phyloP scores from a whole-genome alignment of 2,113 vertebrate genomes.

The Rana temporaria region DNA sequence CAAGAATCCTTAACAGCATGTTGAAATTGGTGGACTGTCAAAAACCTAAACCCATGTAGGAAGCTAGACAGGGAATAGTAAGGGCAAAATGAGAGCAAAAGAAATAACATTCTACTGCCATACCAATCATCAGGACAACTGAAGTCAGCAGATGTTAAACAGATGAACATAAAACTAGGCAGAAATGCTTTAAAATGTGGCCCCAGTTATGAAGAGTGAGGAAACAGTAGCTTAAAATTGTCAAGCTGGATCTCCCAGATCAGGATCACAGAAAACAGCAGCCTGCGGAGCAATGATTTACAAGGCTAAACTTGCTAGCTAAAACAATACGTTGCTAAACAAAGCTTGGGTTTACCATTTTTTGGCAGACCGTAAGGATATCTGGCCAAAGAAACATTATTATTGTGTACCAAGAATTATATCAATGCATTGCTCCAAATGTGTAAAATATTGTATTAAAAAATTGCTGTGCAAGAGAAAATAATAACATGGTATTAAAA shows the following conservation, averaged over 20 bases:
- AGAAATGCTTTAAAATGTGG: conserved; percentile 76
- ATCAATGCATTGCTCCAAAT: no score
- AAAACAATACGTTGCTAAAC: conserved; percentile 64
- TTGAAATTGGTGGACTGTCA: background rate
- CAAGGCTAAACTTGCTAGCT: conserved; percentile 62
- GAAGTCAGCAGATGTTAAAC: conserved; percentile 81
- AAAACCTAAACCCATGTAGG: background rate
- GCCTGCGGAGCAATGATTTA: conserved; percentile 69
- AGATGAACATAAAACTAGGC: conserved; percentile 74
- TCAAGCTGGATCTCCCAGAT: conserved; percentile 76
- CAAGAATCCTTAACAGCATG: background rate
- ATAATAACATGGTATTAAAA: no score
- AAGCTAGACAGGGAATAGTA: conserved; percentile 3
- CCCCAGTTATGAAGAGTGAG: conserved; percentile 81
- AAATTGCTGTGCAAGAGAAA: no score
- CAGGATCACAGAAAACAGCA: conserved; percentile 63
- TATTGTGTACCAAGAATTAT: no score
- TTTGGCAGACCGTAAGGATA: no score
- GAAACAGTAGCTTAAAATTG: conserved; percentile 88
- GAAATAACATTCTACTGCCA: conserved; percentile 43
- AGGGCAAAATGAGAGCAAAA: conserved; percentile 15
- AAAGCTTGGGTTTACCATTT: no score
- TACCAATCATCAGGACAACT: conserved; percentile 75
- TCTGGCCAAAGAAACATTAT: no score
- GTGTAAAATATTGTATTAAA: no score